Conservation (phyloP, 2,797 vertebrate species). For the Anabacerthia variegaticeps region DNA sequence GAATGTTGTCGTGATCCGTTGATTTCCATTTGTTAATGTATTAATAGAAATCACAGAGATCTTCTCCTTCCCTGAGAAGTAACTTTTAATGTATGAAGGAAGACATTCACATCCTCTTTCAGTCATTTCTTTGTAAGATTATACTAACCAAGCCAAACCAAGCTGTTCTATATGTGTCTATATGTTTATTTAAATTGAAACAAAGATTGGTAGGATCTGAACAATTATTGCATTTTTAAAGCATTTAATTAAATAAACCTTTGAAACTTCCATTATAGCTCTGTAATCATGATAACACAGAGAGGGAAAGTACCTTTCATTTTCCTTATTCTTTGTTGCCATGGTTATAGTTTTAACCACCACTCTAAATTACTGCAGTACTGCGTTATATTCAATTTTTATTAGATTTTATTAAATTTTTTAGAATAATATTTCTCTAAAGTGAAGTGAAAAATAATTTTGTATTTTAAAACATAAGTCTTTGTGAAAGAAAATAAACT, state of each 20-base stretch:
- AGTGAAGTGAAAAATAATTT: not conserved
- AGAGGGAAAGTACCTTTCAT: not conserved
- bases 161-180: not conserved
- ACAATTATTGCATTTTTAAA: not conserved
- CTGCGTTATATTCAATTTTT: not conserved
- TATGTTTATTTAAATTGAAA: not conserved
- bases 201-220: not conserved
- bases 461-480: not conserved
- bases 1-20: not conserved
- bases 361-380: not conserved
- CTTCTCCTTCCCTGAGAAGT: not conserved
- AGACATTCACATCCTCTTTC: not conserved
- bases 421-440: not conserved
- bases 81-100: not conserved
- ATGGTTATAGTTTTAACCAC: conserved; percentile 15
- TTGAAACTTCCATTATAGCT: not conserved
- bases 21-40: not conserved
- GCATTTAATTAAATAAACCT: not conserved
- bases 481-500: not conserved
- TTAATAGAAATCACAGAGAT: not conserved
- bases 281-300: not conserved
- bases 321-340: conserved; percentile 9
- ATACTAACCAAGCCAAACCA: not conserved
- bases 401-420: not conserved
- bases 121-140: not conserved